phyloP scores from a whole-genome alignment of 1,140 invertebrate genomes.

The Berghia stephanieae region DNA sequence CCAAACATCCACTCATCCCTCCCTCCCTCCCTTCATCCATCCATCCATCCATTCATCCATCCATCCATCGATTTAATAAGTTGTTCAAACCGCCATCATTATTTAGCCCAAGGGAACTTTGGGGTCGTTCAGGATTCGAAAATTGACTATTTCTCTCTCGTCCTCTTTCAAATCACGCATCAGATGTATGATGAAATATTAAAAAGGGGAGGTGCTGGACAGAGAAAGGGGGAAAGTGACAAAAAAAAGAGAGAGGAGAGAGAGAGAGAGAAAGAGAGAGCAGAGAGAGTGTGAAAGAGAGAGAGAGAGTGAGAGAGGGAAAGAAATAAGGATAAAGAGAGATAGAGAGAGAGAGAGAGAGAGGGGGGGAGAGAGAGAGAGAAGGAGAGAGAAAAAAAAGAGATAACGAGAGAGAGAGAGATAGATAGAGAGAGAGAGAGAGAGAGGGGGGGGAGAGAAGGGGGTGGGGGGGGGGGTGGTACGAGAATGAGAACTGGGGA shows the following conservation, averaged over 20 bases:
- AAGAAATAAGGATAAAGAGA: not conserved
- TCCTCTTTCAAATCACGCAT: not conserved
- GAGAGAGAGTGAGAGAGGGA: not conserved
- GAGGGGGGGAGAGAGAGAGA: not conserved
- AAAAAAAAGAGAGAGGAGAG: not conserved
- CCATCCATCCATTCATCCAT: too few relatives aligned
- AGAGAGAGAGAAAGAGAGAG: not conserved
- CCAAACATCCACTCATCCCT: too few relatives aligned
- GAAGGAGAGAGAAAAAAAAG: not conserved
- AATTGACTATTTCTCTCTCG: not conserved
- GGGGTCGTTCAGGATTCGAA: too few relatives aligned
- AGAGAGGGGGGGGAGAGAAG: not conserved
- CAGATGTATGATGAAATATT: not conserved
- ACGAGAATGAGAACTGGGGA: not conserved
- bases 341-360: not conserved
- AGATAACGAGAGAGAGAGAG: not conserved
- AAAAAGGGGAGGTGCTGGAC: not conserved
- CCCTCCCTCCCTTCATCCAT: too few relatives aligned
- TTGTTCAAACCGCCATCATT: too few relatives aligned
- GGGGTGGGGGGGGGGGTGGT: not conserved
- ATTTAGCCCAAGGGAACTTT: too few relatives aligned
- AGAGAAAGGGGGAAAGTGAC: not conserved
- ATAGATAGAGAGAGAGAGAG: not conserved
- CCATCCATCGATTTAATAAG: too few relatives aligned
- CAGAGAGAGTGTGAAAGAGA: constrained; percentile 6